These are phyloP conservation scores for Chloroceryle aenea DNA, from an alignment of 2,113 vertebrate genomes.

Conservation along the genomic window DNA sequence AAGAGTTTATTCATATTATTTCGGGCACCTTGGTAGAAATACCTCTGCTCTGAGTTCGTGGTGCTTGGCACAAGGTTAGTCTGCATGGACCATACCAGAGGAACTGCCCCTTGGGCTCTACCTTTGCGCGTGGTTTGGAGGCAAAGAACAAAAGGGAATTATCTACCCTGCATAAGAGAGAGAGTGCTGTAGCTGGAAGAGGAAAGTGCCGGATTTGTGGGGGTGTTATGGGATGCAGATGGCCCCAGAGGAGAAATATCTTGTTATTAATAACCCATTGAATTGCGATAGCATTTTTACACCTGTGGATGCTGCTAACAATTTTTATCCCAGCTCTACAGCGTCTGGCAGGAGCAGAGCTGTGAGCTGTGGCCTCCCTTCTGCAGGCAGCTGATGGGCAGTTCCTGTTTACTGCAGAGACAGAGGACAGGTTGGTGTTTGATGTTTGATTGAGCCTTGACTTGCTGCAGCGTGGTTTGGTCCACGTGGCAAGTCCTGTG, in stretches of 20 bases:
- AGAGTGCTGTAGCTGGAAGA: background rate
- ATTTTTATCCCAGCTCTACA: rapidly evolving
- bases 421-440: rapidly evolving
- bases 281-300: background rate
- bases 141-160: background rate
- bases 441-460: rapidly evolving
- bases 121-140: background rate
- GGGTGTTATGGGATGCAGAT: background rate
- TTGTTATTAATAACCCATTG: background rate
- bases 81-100: background rate
- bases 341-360: background rate
- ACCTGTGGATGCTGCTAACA: rapidly evolving
- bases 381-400: background rate
- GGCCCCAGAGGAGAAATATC: background rate
- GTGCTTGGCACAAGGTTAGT: background rate
- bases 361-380: background rate
- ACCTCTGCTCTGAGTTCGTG: background rate
- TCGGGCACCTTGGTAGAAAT: slow-evolving; percentile 22
- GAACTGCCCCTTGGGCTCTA: background rate
- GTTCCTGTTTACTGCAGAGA: background rate
- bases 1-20: slow-evolving; percentile 52
- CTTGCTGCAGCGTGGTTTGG: background rate
- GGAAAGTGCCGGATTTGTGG: background rate
- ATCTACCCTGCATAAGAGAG: background rate
- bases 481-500: rapidly evolving